Percentiles rank a stretch among this genome's conserved stretches.
Conservation (phyloP, 2,113 vertebrate species). For the Nansenia antarctica region DNA sequence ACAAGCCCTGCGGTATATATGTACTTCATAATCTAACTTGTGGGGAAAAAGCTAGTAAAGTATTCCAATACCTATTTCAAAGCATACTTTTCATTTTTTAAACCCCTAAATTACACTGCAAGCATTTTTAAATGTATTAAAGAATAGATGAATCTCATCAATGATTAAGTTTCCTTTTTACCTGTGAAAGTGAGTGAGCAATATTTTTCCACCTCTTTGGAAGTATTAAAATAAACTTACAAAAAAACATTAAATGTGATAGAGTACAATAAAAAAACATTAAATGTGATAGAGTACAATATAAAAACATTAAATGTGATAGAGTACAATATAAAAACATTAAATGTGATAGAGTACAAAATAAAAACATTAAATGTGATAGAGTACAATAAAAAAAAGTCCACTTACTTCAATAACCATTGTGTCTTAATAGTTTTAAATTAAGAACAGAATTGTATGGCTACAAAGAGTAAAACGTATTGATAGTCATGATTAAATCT, state of each 20-base stretch:
- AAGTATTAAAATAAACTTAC: conserved; percentile 18
- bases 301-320: conserved; percentile 18
- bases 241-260: conserved; percentile 30
- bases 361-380: neutral
- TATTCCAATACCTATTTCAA: conserved; percentile 57
- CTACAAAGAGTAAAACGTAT: neutral
- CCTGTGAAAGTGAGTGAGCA: conserved; percentile 26
- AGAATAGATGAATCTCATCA: conserved; percentile 64
- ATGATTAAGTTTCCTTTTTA: conserved; percentile 60
- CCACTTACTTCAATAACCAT: conserved; percentile 27
- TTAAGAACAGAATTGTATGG: conserved; percentile 23
- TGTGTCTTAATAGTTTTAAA: conserved; percentile 24
- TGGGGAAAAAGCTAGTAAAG: conserved; percentile 38
- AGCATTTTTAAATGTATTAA: conserved; percentile 64
- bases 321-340: neutral
- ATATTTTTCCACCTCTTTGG: conserved; percentile 35
- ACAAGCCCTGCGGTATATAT: conserved; percentile 60
- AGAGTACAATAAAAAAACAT: neutral
- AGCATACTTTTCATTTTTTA: conserved; percentile 64
- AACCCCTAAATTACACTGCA: conserved; percentile 46
- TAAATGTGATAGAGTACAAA: conserved; percentile 15
- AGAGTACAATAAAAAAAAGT: no score
- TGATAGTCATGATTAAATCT: neutral
- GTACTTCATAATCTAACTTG: conserved; percentile 55
- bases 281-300: conserved; percentile 16